Evolutionary conservation across 2,797 vertebrate genomes (phyloP).

Genomic region (Lithobates pipiens): DNA sequence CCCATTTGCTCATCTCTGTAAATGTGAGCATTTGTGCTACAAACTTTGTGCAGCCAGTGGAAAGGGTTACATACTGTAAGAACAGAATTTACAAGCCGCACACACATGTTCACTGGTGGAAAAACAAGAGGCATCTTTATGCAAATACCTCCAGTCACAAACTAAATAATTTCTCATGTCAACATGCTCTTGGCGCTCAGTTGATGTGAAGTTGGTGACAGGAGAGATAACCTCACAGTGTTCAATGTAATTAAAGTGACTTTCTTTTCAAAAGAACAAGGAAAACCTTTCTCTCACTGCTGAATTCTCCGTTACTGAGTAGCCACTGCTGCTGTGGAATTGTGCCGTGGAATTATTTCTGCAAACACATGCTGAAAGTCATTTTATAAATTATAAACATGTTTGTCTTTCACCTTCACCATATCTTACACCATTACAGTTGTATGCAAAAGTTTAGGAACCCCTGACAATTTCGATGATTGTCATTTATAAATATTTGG

Average conservation of each 20-base stretch:
- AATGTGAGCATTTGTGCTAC: not conserved
- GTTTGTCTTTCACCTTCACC: not conserved
- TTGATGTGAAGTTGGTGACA: conserved; percentile 45
- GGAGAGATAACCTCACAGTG: conserved; percentile 26
- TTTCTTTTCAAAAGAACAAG: conserved; percentile 39
- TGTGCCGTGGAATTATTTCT: not conserved
- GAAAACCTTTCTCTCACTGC: conserved; percentile 25
- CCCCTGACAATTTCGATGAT: no score
- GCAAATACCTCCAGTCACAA: conserved; percentile 46
- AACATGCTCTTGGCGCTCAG: conserved; percentile 11
- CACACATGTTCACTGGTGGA: not conserved
- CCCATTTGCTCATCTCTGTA: not conserved
- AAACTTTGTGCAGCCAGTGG: not conserved
- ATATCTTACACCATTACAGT: not conserved
- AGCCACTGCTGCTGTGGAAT: not conserved
- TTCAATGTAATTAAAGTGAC: conserved; percentile 54
- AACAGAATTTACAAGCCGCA: conserved; percentile 13
- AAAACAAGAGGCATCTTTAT: conserved; percentile 24
- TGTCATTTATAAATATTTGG: no score
- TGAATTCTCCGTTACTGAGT: not conserved
- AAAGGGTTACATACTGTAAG: conserved; percentile 28
- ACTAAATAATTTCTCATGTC: conserved; percentile 52
- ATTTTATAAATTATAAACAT: conserved; percentile 12
- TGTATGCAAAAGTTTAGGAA: no score
- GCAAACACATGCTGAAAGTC: conserved; percentile 31